Percentiles rank a stretch among this genome's conserved stretches.
Evolutionary conservation across 2,113 vertebrate genomes (phyloP).

Genomic region (Oostethus manadensis): DNA sequence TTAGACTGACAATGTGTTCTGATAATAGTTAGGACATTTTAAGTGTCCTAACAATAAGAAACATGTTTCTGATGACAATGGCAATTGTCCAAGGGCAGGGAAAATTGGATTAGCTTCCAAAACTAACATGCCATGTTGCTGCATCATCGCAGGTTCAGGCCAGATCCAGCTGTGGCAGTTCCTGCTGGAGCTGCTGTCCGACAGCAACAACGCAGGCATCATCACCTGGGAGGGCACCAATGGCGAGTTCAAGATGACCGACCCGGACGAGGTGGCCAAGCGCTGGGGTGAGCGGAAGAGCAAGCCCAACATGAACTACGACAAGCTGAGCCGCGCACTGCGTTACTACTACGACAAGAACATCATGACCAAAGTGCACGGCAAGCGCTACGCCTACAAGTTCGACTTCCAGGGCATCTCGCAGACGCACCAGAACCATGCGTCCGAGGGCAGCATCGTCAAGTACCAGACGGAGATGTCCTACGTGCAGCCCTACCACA

Average conservation of each 20-base stretch:
- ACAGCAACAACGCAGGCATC: constrained; percentile 73
- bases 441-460: constrained; percentile 47
- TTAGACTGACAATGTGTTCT: no score
- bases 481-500: constrained; percentile 64
- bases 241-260: constrained; percentile 84
- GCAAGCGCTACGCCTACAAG: constrained; percentile 76
- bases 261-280: constrained; percentile 82
- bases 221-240: constrained; percentile 81
- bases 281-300: constrained; percentile 82
- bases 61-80: background rate
- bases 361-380: constrained; percentile 80
- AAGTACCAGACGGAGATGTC: constrained; percentile 69
- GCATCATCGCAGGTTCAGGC: constrained; percentile 66
- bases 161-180: constrained; percentile 85
- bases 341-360: constrained; percentile 80
- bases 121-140: no score
- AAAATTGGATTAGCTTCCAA: background rate
- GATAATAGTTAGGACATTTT: no score
- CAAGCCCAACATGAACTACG: constrained; percentile 81
- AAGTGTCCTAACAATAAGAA: no score
- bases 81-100: constrained; percentile 21
- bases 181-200: constrained; percentile 77
- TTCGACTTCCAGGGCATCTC: constrained; percentile 78
- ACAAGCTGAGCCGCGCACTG: constrained; percentile 73
- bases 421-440: constrained; percentile 68